phyloP scores from a whole-genome alignment of 2,888 invertebrate species.

The Plemyria rubiginata region DNA sequence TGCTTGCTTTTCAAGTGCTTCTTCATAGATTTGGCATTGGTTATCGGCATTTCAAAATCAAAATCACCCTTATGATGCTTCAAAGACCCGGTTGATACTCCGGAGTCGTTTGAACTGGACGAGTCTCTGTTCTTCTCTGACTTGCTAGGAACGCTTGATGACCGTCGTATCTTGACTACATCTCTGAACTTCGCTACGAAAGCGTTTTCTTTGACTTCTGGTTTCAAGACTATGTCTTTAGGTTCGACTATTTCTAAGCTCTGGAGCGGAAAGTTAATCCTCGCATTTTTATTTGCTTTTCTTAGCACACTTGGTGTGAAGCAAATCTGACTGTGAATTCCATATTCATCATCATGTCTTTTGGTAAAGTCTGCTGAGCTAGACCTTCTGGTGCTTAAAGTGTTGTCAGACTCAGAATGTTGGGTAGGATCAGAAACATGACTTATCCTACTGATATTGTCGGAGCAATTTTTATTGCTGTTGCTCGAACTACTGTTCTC shows the following conservation, averaged over 20 bases:
- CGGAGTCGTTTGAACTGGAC: slow-evolving; percentile 89
- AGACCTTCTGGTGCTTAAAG: slow-evolving; percentile 80
- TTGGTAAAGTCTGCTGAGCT: slow-evolving; percentile 87
- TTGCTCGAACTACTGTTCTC: slow-evolving; percentile 69
- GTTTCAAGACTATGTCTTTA: slow-evolving; percentile 72
- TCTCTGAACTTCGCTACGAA: slow-evolving; percentile 78
- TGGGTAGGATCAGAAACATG: slow-evolving; percentile 79
- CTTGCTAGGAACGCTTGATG: slow-evolving; percentile 89
- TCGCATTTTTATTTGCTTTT: slow-evolving; percentile 68
- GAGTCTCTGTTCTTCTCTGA: slow-evolving; percentile 88
- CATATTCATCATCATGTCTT: slow-evolving; percentile 79
- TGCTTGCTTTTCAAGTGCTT: slow-evolving; percentile 76
- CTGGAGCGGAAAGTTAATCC: slow-evolving; percentile 63
- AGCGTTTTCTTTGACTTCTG: slow-evolving; percentile 74
- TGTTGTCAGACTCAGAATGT: slow-evolving; percentile 73
- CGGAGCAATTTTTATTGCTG: slow-evolving; percentile 75
- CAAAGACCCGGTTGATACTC: slow-evolving; percentile 87
- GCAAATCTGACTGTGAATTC: slow-evolving; percentile 66
- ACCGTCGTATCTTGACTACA: slow-evolving; percentile 87
- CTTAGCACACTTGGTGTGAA: slow-evolving; percentile 76
- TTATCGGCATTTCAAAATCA: slow-evolving; percentile 85
- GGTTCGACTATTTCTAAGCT: slow-evolving; percentile 55
- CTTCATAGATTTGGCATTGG: slow-evolving; percentile 77
- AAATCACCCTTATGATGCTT: slow-evolving; percentile 87
- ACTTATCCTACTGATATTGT: slow-evolving; percentile 83